Evolutionary conservation across 2,888 invertebrate genomes (phyloP).

Genomic region (Zele albiditarsus): DNA sequence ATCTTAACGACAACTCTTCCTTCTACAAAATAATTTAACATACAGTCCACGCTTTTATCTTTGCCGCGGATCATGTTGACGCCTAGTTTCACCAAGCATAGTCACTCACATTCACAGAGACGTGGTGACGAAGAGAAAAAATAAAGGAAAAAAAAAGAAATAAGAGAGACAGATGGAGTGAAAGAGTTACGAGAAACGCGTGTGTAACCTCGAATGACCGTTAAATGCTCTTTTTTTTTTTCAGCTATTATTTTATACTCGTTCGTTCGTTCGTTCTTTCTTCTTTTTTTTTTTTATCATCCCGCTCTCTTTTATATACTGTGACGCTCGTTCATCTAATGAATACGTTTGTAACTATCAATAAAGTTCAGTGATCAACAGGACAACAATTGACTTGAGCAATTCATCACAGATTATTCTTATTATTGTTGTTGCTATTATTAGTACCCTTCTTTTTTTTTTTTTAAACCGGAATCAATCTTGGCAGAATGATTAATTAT

Average conservation of each 20-base stretch:
- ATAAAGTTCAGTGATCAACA: background rate
- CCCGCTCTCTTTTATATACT: background rate
- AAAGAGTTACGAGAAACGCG: conserved; percentile 26
- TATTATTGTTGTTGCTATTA: background rate
- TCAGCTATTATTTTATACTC: background rate
- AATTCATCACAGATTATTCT: background rate
- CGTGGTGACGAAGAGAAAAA: background rate
- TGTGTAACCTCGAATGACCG: conserved; percentile 19
- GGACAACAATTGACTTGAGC: background rate
- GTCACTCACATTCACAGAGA: background rate
- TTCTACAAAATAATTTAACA: conserved; percentile 7
- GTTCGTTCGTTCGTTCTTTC: background rate
- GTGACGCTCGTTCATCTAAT: background rate
- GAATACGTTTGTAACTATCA: background rate
- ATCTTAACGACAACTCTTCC: background rate
- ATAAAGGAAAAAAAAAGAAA: background rate
- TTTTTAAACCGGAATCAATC: background rate
- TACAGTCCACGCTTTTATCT: conserved; percentile 18
- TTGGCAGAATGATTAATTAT: background rate
- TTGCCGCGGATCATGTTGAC: conserved; percentile 17
- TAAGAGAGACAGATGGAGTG: conserved; percentile 35
- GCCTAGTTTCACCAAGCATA: conserved; percentile 14
- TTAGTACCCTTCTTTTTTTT: background rate
- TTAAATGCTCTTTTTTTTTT: conserved; percentile 17
- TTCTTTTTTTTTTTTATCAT: background rate